phyloP scores from a whole-genome alignment of 2,797 vertebrate genomes.

The Tarsius wallacei region DNA sequence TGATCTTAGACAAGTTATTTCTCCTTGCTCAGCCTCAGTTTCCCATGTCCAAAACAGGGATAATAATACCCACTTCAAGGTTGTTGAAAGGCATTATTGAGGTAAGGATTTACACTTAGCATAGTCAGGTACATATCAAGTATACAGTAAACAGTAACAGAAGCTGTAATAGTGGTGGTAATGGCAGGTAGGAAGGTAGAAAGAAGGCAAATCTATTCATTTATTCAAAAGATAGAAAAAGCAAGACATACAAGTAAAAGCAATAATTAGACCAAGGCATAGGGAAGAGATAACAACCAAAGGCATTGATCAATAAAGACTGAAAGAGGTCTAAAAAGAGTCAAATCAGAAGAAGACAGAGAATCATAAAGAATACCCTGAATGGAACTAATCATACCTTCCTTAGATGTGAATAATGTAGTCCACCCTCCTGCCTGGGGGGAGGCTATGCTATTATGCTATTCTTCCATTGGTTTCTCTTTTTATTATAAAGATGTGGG shows the following conservation, averaged over 20 bases:
- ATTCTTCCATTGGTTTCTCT: no score
- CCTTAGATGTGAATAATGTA: background rate
- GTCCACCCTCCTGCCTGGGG: background rate
- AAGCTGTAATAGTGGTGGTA: background rate
- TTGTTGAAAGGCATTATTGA: background rate
- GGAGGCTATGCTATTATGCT: background rate
- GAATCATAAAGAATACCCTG: background rate
- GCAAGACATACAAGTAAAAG: background rate
- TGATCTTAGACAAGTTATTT: background rate
- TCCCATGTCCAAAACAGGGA: background rate
- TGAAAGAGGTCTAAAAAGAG: conserved; percentile 12
- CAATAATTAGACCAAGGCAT: background rate
- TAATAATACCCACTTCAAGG: background rate
- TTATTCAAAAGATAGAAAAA: background rate
- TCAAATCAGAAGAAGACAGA: background rate
- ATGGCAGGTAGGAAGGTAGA: background rate
- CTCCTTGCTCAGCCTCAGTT: background rate
- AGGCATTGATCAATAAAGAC: background rate
- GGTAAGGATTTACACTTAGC: background rate
- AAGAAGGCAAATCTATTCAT: background rate
- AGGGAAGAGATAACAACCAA: background rate
- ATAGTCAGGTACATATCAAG: background rate
- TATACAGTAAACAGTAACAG: background rate
- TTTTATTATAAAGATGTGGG: no score
- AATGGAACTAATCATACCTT: background rate